phyloP scores from a whole-genome alignment of 2,113 vertebrate species.

The Panurus biarmicus region DNA sequence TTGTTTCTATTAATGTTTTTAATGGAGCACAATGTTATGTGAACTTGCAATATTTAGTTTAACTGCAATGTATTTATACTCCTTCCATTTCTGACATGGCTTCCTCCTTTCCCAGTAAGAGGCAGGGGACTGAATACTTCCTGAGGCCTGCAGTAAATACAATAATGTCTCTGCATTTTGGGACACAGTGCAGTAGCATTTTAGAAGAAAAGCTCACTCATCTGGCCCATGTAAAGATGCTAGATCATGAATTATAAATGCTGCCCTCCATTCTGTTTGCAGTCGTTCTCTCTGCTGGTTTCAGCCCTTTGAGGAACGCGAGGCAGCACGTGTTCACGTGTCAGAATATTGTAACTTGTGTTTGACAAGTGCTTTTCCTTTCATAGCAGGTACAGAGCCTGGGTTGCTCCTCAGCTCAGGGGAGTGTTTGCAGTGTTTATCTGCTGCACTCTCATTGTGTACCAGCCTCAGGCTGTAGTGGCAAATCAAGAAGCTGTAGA shows the following conservation, averaged over 20 bases:
- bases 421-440: background rate
- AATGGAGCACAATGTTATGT: background rate
- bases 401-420: background rate
- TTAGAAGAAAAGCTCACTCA: background rate
- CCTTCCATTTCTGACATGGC: background rate
- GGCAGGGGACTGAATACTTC: background rate
- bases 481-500: background rate
- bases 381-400: background rate
- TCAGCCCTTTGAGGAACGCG: no score
- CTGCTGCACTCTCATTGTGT: background rate
- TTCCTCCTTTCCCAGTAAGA: background rate
- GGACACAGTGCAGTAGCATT: background rate
- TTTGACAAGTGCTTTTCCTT: background rate
- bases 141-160: background rate
- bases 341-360: accelerated
- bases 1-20: background rate
- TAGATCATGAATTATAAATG: background rate
- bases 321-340: background rate
- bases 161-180: background rate
- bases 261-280: background rate
- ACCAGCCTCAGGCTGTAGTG: background rate
- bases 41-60: background rate
- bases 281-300: background rate
- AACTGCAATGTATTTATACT: background rate
- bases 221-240: background rate